These are phyloP conservation scores for Clepsis dumicolana DNA, from an alignment of 2,888 invertebrate genomes.

Conservation along the genomic window DNA sequence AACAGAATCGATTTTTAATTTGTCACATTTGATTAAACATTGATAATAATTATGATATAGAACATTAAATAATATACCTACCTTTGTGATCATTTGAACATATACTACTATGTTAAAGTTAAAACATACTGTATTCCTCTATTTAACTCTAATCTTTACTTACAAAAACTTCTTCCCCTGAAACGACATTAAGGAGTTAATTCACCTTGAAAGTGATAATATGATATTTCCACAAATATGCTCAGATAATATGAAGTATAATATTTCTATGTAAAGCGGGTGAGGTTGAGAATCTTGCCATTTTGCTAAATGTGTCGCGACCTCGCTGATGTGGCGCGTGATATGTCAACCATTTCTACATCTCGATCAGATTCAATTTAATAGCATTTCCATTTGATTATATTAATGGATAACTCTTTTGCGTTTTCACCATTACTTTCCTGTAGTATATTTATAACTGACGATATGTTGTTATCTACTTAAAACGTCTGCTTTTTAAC, in stretches of 20 bases:
- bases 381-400: slow-evolving; percentile 8
- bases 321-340: slow-evolving; percentile 67
- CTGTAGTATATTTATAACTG: neutral
- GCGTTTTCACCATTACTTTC: neutral
- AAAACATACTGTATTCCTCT: neutral
- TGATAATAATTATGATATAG: neutral
- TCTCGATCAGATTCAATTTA: slow-evolving; percentile 22
- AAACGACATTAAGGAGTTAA: no score
- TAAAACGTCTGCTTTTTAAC: no score
- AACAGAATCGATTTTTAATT: neutral
- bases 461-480: no score
- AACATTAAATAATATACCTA: no score
- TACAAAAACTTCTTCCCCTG: no score
- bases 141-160: no score
- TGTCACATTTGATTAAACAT: neutral
- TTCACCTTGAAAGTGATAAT: neutral
- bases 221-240: neutral
- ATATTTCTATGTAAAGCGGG: slow-evolving; percentile 5
- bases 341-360: slow-evolving; percentile 67
- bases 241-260: neutral
- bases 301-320: slow-evolving; percentile 56
- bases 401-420: neutral
- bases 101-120: neutral
- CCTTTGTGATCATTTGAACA: neutral
- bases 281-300: slow-evolving; percentile 48